Evolutionary conservation across 2,888 invertebrate species (phyloP).

Genomic region (Pterostichus madidus): DNA sequence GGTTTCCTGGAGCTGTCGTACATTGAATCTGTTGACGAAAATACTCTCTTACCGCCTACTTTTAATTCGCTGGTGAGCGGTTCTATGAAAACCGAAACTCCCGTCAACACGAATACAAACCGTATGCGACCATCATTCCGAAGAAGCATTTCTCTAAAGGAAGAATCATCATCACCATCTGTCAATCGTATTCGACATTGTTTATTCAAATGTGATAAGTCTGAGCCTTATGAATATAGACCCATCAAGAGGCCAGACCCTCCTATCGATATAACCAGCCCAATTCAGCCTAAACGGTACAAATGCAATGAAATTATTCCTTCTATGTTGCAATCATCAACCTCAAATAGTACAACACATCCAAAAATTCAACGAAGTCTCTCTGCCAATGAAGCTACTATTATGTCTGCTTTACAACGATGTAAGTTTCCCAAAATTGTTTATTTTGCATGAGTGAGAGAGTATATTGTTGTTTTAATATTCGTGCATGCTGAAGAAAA

Average conservation of each 20-base stretch:
- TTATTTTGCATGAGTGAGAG: not conserved
- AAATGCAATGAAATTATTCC: slow-evolving; percentile 73
- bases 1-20: slow-evolving; percentile 83
- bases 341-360: slow-evolving; percentile 60
- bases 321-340: not conserved
- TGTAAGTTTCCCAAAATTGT: slow-evolving; percentile 78
- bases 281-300: slow-evolving; percentile 71
- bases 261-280: slow-evolving; percentile 78
- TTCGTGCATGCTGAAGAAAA: no score
- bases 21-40: slow-evolving; percentile 78
- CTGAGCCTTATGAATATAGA: slow-evolving; percentile 73
- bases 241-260: slow-evolving; percentile 85
- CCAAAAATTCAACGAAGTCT: slow-evolving; percentile 79
- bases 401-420: slow-evolving; percentile 86
- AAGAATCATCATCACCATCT: slow-evolving; percentile 72
- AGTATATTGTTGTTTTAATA: no score
- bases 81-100: slow-evolving; percentile 74
- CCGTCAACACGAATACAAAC: slow-evolving; percentile 56
- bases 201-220: slow-evolving; percentile 76
- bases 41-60: slow-evolving; percentile 79
- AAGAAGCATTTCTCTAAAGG: slow-evolving; percentile 78
- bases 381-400: slow-evolving; percentile 89
- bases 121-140: slow-evolving; percentile 77
- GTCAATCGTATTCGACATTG: slow-evolving; percentile 77
- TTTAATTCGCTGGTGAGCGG: slow-evolving; percentile 81